phyloP scores from a whole-genome alignment of 53 echinoderm and acorn worm genomes.

The Apostichopus leukothele region DNA sequence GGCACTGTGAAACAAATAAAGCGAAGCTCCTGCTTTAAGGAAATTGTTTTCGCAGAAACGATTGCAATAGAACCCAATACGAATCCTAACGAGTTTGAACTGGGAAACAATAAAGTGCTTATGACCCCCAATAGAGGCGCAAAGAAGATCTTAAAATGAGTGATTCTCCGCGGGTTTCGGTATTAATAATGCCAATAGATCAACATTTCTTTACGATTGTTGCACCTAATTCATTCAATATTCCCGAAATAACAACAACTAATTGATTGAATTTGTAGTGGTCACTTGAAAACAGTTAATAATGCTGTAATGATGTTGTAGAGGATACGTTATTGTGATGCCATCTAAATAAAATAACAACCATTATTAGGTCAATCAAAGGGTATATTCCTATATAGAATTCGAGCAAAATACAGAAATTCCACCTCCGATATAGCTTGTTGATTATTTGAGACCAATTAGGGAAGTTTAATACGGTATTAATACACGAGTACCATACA shows the following conservation, averaged over 20 bases:
- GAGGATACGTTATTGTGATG: slow-evolving; percentile 25
- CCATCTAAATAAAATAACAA: slow-evolving; percentile 14
- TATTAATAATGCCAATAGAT: slow-evolving; percentile 46
- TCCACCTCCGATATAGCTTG: background rate
- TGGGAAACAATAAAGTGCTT: slow-evolving; percentile 44
- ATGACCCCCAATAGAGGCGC: slow-evolving; percentile 35
- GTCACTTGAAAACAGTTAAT: slow-evolving; percentile 16
- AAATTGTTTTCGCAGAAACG: slow-evolving; percentile 50
- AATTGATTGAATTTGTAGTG: slow-evolving; percentile 31
- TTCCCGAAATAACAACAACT: slow-evolving; percentile 33
- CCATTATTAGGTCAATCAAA: slow-evolving; percentile 4
- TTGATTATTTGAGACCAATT: background rate
- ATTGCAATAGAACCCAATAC: slow-evolving; percentile 38
- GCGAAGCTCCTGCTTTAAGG: slow-evolving; percentile 29
- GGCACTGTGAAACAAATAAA: slow-evolving; percentile 46
- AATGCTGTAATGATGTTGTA: slow-evolving; percentile 19
- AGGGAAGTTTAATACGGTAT: background rate
- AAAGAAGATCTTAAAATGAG: background rate
- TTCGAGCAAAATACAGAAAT: background rate
- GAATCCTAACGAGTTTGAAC: slow-evolving; percentile 31
- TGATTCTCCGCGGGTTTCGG: slow-evolving; percentile 1
- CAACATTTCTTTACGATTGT: slow-evolving; percentile 33
- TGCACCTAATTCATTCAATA: slow-evolving; percentile 43
- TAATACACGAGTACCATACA: no score
- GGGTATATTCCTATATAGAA: background rate